Evolutionary conservation across 2,113 vertebrate genomes (phyloP).

Genomic region (Eulacestoma nigropectus): DNA sequence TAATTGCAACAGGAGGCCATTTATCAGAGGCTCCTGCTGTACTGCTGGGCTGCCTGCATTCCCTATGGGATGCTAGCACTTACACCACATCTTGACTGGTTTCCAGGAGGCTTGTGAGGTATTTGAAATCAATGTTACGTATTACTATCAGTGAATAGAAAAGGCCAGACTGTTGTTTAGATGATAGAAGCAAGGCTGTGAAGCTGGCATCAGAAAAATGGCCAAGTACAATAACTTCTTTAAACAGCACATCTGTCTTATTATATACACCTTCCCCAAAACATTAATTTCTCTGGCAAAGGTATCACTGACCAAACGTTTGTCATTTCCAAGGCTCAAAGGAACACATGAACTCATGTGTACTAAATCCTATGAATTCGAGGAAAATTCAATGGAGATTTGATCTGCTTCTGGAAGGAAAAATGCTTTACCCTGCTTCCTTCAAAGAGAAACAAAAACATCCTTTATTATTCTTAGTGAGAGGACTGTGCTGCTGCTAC

Average conservation of each 20-base stretch:
- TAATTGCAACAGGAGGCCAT: neutral
- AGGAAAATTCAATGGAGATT: neutral
- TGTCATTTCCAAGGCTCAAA: neutral
- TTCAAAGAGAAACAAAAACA: constrained; percentile 10
- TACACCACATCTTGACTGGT: neutral
- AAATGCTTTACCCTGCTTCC: neutral
- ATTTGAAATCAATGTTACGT: neutral
- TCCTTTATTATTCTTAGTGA: neutral
- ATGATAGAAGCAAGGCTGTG: neutral
- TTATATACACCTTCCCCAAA: neutral
- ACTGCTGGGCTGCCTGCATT: neutral
- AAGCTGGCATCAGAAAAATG: neutral
- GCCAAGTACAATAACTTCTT: neutral
- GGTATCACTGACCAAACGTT: neutral
- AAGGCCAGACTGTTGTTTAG: neutral
- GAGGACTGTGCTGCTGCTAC: neutral
- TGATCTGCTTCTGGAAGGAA: constrained; percentile 3
- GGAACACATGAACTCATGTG: neutral
- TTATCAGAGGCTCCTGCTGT: neutral
- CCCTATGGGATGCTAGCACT: neutral
- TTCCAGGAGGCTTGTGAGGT: neutral
- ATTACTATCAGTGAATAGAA: neutral
- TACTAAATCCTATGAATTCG: neutral
- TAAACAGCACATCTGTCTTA: neutral
- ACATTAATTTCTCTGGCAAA: neutral